These are phyloP conservation scores for Branchinecta lynchi DNA, from an alignment of 1,140 invertebrate genomes.

Conservation along the genomic window DNA sequence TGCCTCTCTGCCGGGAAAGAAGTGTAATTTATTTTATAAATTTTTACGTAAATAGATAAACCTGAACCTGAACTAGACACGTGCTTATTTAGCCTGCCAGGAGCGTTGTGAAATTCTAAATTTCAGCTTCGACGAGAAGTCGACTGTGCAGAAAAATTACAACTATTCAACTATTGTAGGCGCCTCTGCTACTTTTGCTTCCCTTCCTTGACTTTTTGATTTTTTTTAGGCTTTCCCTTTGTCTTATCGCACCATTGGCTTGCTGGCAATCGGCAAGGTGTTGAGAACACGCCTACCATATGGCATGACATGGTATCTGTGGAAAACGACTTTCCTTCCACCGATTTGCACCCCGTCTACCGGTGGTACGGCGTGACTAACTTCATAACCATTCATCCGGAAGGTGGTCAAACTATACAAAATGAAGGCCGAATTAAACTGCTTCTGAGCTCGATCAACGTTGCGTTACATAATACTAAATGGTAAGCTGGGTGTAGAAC, in stretches of 20 bases:
- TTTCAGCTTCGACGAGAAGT: too few species aligned
- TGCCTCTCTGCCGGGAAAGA: too few species aligned
- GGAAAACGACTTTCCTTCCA: conserved; percentile 48
- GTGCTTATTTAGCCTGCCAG: too few species aligned
- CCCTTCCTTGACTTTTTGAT: not conserved
- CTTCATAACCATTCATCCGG: conserved; percentile 59
- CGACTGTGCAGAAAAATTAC: too few species aligned
- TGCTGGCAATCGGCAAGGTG: conserved; percentile 21
- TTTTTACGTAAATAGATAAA: too few species aligned
- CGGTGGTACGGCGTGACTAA: conserved; percentile 65
- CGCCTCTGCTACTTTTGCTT: too few species aligned
- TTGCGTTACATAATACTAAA: conserved; percentile 63
- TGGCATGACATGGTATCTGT: conserved; percentile 43
- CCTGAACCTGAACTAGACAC: too few species aligned
- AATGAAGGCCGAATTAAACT: conserved; percentile 68
- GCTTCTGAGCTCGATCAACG: conserved; percentile 62
- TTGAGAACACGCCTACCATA: conserved; percentile 26
- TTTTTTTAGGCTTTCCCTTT: conserved; percentile 43
- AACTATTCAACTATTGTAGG: too few species aligned
- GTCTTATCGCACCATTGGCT: conserved; percentile 34
- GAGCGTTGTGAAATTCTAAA: too few species aligned
- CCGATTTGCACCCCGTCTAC: conserved; percentile 35
- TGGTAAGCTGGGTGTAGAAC: conserved; percentile 36
- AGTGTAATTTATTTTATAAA: too few species aligned
- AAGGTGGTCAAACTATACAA: conserved; percentile 38